Percentiles rank a stretch among this genome's conserved stretches.
These are phyloP conservation scores for Clostera curtula DNA, from an alignment of 2,888 invertebrate genomes.

Conservation along the genomic window DNA sequence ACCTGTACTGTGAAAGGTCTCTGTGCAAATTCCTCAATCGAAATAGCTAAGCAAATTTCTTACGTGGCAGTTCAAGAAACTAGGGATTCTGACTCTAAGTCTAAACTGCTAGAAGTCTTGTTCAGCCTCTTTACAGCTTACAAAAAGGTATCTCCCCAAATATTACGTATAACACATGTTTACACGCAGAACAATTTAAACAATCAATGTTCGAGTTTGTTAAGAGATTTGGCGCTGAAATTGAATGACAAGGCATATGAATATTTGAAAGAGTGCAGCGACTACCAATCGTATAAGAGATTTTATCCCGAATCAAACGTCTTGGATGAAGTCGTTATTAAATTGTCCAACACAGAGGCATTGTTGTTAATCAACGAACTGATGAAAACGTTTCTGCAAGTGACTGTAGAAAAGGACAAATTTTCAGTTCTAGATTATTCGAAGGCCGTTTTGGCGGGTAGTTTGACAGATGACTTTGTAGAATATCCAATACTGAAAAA, in stretches of 20 bases:
- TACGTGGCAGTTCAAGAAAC: slow-evolving; percentile 44
- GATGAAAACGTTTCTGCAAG: slow-evolving; percentile 24
- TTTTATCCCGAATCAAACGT: slow-evolving; percentile 42
- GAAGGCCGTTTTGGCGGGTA: slow-evolving; percentile 50
- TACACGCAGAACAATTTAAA: slow-evolving; percentile 26
- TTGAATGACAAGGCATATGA: slow-evolving; percentile 34
- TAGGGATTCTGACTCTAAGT: slow-evolving; percentile 10
- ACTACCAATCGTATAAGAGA: slow-evolving; percentile 30
- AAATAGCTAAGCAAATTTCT: slow-evolving; percentile 73
- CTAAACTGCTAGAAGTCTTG: slow-evolving; percentile 20
- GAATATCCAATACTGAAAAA: slow-evolving; percentile 71
- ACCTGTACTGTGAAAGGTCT: slow-evolving; percentile 60
- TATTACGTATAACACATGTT: slow-evolving; percentile 24
- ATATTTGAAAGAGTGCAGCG: slow-evolving; percentile 15
- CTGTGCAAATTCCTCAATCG: slow-evolving; percentile 64
- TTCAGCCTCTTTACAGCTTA: slow-evolving; percentile 40
- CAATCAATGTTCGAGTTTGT: slow-evolving; percentile 12
- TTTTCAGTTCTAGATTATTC: slow-evolving; percentile 71
- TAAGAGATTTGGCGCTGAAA: slow-evolving; percentile 13
- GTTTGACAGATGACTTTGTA: slow-evolving; percentile 60
- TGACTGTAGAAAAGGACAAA: slow-evolving; percentile 17
- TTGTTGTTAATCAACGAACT: slow-evolving; percentile 61
- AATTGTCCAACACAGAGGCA: slow-evolving; percentile 49
- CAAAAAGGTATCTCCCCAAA: slow-evolving; percentile 38
- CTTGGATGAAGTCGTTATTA: slow-evolving; percentile 19